Evolutionary conservation across 2,797 vertebrate genomes (phyloP), one percentile per base, ranked within the genome.

Genomic region (Pogonophryne albipinna): DNA sequence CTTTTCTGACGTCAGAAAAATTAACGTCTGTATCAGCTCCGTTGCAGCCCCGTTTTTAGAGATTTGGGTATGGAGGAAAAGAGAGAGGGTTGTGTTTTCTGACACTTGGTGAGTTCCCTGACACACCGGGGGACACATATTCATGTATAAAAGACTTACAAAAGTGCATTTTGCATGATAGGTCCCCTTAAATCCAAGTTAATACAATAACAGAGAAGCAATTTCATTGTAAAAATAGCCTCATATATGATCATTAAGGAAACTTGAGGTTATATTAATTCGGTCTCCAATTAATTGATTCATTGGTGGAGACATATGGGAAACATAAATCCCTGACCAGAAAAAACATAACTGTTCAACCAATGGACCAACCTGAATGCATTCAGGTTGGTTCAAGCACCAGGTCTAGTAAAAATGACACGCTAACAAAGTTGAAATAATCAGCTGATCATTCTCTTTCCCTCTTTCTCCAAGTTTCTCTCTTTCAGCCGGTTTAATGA

Each of bases 351-450:
- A 87, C 51, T 76, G 64, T 38, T 38, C 53, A 65, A 62, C 90
- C 82, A 68, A 75, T 83, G 77, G 60, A 68, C 59, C 41, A 59
- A 16, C 61, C 66, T 16, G 58, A 56, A 74, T 77, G 71, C 52
- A 45, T 47, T 31, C 50, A 58, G 70, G 74, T 78, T 56, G 70
- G 78, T 38, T 27, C 59, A 72, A 83, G 77, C 70, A 38, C 53
- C 15, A n/a, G 19, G 31, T 41, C 53, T 58, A 77, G 61, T 62
- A 60, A 49, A 88, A 74, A 85, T 68, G 85, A 85, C 87, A 90
- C 74, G 10, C 77, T 84, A 86, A 90, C 66, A 31, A 87, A 90
- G 86, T 87, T 80, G 60, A 90, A 87, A 88, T 88, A 87, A 92
- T 85, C 82, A 86, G 66, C 84, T 80, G 80, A 83, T 85, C 64